Conservation (phyloP, 2,113 vertebrate species). For the Cebus imitator region DNA sequence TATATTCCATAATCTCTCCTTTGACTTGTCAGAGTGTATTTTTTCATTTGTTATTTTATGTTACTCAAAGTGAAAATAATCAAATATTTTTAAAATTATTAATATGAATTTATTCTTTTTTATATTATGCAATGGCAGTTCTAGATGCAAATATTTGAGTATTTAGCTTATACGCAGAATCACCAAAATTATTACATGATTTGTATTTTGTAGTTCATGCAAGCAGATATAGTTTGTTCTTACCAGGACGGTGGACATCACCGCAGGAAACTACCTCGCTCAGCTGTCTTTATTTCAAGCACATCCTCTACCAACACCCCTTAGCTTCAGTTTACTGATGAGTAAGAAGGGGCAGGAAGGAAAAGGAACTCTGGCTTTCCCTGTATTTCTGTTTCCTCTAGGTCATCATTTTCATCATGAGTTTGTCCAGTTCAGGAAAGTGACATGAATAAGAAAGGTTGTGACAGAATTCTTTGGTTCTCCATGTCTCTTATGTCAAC, state of each 20-base stretch:
- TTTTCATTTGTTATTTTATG: neutral
- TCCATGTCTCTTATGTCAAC: neutral
- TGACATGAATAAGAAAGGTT: neutral
- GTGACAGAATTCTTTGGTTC: too few relatives aligned
- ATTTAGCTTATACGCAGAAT: neutral
- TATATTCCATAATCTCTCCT: neutral
- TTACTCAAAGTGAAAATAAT: neutral
- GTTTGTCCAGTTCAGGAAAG: neutral
- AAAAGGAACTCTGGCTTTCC: neutral
- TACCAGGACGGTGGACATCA: neutral
- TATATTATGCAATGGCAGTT: neutral
- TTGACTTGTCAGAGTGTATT: neutral
- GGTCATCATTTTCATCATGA: too few relatives aligned
- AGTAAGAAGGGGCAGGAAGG: neutral
- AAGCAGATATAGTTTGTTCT: neutral
- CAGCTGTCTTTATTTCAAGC: fast-evolving
- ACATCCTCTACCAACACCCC: fast-evolving
- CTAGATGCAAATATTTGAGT: neutral
- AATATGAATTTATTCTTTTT: neutral
- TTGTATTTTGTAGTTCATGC: neutral
- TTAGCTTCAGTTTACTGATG: neutral
- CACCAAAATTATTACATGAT: neutral
- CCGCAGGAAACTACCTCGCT: too few relatives aligned
- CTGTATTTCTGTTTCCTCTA: neutral
- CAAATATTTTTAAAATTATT: neutral